phyloP scores from a whole-genome alignment of 2,888 invertebrate species.

The Drosophila subsilvestris region DNA sequence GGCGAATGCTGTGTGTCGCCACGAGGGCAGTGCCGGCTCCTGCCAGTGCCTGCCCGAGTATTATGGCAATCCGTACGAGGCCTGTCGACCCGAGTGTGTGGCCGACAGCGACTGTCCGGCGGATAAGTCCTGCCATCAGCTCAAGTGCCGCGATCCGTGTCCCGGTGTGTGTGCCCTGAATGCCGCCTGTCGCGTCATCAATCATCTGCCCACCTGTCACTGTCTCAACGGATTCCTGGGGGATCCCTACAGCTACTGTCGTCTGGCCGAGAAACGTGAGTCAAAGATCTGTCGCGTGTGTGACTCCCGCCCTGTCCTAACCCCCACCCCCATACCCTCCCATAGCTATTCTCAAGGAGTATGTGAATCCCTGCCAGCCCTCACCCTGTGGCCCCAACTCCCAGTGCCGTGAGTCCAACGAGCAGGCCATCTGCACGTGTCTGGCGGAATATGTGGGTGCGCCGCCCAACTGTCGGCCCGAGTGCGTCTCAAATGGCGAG shows the following conservation, averaged over 20 bases:
- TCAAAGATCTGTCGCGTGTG: constrained; percentile 30
- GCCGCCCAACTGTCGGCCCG: constrained; percentile 89
- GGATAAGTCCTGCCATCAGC: constrained; percentile 89
- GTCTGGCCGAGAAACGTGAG: constrained; percentile 85
- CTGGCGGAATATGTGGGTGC: constrained; percentile 86
- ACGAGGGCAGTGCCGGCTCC: constrained; percentile 87
- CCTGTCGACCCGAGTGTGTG: constrained; percentile 91
- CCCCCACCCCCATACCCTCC: neutral
- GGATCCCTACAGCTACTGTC: constrained; percentile 90
- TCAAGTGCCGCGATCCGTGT: constrained; percentile 92
- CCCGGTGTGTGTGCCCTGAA: constrained; percentile 91
- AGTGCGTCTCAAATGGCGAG: constrained; percentile 88
- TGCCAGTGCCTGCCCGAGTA: constrained; percentile 89
- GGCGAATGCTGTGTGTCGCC: constrained; percentile 88
- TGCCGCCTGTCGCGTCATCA: constrained; percentile 89
- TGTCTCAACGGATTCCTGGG: constrained; percentile 90
- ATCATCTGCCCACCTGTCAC: constrained; percentile 89
- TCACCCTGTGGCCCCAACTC: constrained; percentile 89
- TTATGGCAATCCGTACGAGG: constrained; percentile 88
- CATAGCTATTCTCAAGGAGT: constrained; percentile 79
- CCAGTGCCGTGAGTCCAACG: constrained; percentile 86
- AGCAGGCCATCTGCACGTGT: constrained; percentile 87
- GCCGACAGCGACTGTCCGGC: constrained; percentile 91
- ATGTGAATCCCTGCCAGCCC: constrained; percentile 86
- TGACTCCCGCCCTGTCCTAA: neutral